A percentile compares a stretch with the other conserved stretches of the same genome.
Evolutionary conservation across 2,113 vertebrate genomes (phyloP).

Genomic region (Oceanodroma tethys): DNA sequence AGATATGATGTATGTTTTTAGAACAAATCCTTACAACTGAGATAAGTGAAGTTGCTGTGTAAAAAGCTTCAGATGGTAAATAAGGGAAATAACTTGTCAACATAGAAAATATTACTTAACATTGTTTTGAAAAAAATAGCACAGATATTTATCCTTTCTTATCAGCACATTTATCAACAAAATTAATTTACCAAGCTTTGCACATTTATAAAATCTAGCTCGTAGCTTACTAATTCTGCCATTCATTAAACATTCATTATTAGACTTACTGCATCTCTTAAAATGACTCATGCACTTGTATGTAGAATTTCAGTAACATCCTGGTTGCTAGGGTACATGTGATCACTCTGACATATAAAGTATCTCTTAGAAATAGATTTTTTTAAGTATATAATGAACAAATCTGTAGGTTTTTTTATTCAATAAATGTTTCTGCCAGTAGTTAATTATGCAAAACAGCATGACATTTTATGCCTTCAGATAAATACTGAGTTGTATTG

Average conservation of each 20-base stretch:
- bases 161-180: not conserved
- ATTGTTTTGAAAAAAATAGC: not conserved
- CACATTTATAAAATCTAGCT: not conserved
- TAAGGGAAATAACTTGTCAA: not conserved
- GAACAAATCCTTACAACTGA: not conserved
- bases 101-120: not conserved
- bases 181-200: not conserved
- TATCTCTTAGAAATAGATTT: conserved; percentile 18
- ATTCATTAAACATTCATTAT: not conserved
- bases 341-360: conserved; percentile 43
- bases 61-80: not conserved
- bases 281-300: not conserved
- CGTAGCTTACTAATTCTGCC: not conserved
- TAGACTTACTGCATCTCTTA: not conserved
- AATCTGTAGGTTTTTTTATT: conserved; percentile 6
- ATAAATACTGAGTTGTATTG: conserved; percentile 12
- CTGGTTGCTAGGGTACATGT: conserved; percentile 64
- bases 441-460: conserved; percentile 4
- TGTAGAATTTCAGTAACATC: conserved; percentile 41
- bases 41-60: not conserved
- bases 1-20: not conserved
- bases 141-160: not conserved
- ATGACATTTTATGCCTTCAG: conserved; percentile 37
- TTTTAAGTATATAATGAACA: not conserved
- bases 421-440: not conserved